Evolutionary conservation across 1,140 invertebrate genomes (phyloP).

Genomic region (Sminthurinus signatus): DNA sequence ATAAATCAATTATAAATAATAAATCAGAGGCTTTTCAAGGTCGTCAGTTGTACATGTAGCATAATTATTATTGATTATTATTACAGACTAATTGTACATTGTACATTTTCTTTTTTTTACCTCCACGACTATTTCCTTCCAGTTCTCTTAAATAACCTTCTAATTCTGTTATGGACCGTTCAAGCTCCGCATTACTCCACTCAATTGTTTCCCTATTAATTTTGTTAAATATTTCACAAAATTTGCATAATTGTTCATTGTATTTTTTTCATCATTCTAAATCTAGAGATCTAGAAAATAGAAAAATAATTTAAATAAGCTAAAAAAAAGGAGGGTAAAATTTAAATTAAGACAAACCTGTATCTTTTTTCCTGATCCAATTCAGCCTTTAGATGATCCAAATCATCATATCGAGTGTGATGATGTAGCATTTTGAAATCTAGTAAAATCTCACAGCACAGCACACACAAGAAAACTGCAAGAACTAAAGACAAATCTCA

Average conservation of each 20-base stretch:
- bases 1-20: constrained; percentile 9
- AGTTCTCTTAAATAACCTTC: constrained; percentile 36
- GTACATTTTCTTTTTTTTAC: no score
- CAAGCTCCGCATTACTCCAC: constrained; percentile 41
- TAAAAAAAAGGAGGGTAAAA: constrained; percentile 7
- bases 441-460: not conserved
- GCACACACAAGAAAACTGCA: not conserved
- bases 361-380: constrained; percentile 40
- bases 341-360: constrained; percentile 23
- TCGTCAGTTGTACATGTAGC: no score
- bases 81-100: no score
- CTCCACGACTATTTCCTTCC: constrained; percentile 33
- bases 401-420: constrained; percentile 37
- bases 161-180: constrained; percentile 39
- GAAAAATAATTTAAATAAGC: not conserved
- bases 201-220: constrained; percentile 37
- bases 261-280: not conserved
- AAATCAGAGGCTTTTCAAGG: no score
- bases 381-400: constrained; percentile 39
- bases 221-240: not conserved
- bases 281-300: no score
- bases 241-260: not conserved
- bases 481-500: not conserved
- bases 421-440: constrained; percentile 22
- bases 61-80: no score